phyloP scores from a whole-genome alignment of 1,140 invertebrate genomes.

The Tetramorium alpestre region DNA sequence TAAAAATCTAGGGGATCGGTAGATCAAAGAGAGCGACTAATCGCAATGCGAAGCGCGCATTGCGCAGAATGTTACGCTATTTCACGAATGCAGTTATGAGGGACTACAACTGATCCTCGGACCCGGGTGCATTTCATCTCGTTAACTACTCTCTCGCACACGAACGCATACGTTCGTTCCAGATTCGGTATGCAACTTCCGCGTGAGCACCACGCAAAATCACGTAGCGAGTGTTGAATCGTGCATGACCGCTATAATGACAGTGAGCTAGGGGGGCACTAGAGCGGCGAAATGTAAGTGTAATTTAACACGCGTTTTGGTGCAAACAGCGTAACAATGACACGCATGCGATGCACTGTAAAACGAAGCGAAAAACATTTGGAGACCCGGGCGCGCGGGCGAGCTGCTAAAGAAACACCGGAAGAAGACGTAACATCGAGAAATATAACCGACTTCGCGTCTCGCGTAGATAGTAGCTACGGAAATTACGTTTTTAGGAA shows the following conservation, averaged over 20 bases:
- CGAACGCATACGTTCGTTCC: constrained; percentile 7
- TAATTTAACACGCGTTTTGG: constrained; percentile 5
- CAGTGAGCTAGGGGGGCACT: neutral
- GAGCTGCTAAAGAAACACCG: neutral
- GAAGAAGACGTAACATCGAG: neutral
- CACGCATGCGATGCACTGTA: neutral
- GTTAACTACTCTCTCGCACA: constrained; percentile 24
- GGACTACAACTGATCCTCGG: constrained; percentile 39
- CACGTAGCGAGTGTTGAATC: constrained; percentile 23
- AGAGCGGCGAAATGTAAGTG: neutral
- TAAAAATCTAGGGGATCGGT: neutral
- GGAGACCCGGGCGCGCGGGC: neutral
- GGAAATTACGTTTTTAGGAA: constrained; percentile 30
- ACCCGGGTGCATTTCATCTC: constrained; percentile 6
- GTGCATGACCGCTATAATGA: neutral
- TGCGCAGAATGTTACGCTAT: neutral
- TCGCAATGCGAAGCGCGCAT: neutral
- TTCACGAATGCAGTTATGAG: neutral
- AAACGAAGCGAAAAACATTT: constrained; percentile 25
- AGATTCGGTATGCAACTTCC: constrained; percentile 36
- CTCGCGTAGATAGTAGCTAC: neutral
- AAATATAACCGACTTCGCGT: constrained; percentile 4
- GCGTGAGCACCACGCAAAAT: constrained; percentile 4
- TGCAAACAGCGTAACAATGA: neutral
- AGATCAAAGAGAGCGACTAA: neutral